Conservation (phyloP, 2,113 vertebrate species). For the Notothenia coriiceps region DNA sequence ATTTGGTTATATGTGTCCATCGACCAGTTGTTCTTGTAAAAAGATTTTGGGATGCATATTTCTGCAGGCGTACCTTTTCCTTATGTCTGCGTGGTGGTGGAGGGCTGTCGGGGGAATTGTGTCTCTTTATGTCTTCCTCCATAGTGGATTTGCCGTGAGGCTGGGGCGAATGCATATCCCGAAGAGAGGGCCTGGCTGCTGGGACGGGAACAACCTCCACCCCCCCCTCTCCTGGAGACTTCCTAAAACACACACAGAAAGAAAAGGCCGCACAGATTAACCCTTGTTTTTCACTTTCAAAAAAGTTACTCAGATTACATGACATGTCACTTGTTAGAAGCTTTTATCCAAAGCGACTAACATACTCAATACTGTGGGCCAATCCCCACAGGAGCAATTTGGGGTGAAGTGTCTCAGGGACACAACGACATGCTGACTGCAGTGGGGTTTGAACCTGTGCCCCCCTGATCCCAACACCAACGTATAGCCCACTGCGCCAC, state of each 20-base stretch:
- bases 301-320: too few relatives aligned
- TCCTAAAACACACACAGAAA: constrained; percentile 79
- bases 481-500: too few relatives aligned
- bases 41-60: background rate
- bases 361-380: too few relatives aligned
- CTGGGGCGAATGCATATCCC: constrained; percentile 94
- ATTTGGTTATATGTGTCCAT: background rate
- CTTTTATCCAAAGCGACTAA: too few relatives aligned
- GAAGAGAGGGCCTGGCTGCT: constrained; percentile 89
- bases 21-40: background rate
- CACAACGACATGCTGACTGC: too few relatives aligned
- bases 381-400: too few relatives aligned
- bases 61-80: constrained; percentile 87
- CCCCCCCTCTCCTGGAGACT: constrained; percentile 91
- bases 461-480: too few relatives aligned
- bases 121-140: constrained; percentile 95
- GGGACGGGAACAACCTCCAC: constrained; percentile 85
- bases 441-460: too few relatives aligned
- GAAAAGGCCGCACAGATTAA: background rate
- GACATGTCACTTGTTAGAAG: too few relatives aligned
- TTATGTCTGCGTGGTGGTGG: constrained; percentile 85
- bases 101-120: constrained; percentile 90
- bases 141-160: constrained; percentile 90
- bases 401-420: too few relatives aligned
- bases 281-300: too few relatives aligned